A percentile compares a stretch with the other conserved stretches of the same genome.
phyloP scores from a whole-genome alignment of 2,888 invertebrate species.

The Esperia sulphurella region DNA sequence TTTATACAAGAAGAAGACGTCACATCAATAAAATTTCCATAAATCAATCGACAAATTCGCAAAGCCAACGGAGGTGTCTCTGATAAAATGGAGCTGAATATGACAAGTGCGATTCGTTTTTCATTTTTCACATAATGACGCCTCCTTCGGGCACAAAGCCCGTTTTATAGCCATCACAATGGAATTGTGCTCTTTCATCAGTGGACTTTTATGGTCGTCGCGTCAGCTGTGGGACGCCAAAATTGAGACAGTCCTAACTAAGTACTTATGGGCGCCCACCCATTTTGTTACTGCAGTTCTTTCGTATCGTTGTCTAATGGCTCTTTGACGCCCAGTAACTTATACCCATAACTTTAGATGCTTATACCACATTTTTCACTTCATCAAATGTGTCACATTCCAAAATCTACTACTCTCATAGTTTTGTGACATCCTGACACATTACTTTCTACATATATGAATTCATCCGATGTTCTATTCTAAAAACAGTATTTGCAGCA shows the following conservation, averaged over 20 bases:
- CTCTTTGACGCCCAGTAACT: conserved; percentile 1
- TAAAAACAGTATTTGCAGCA: too few species aligned
- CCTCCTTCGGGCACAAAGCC: conserved; percentile 60
- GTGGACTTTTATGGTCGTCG: conserved; percentile 65
- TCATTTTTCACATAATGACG: conserved; percentile 71
- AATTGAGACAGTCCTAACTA: conserved; percentile 65
- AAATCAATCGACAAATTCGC: conserved; percentile 34
- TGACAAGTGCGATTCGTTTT: conserved; percentile 71
- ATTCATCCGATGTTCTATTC: too few species aligned
- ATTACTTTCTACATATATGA: too few species aligned
- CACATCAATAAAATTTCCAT: conserved; percentile 19
- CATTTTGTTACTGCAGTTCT: conserved; percentile 32
- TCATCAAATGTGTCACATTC: too few species aligned
- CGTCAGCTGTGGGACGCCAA: conserved; percentile 65
- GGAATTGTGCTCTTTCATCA: conserved; percentile 74
- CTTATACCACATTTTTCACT: too few species aligned
- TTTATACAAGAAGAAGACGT: not conserved
- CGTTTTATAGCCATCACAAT: conserved; percentile 71
- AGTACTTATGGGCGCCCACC: conserved; percentile 36
- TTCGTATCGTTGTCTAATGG: conserved; percentile 11
- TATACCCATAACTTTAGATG: too few species aligned
- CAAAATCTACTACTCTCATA: too few species aligned
- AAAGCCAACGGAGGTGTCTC: conserved; percentile 31
- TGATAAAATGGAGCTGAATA: conserved; percentile 51
- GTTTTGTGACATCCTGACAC: too few species aligned